phyloP scores from a whole-genome alignment of 2,888 invertebrate species.

The Acheta domesticus region DNA sequence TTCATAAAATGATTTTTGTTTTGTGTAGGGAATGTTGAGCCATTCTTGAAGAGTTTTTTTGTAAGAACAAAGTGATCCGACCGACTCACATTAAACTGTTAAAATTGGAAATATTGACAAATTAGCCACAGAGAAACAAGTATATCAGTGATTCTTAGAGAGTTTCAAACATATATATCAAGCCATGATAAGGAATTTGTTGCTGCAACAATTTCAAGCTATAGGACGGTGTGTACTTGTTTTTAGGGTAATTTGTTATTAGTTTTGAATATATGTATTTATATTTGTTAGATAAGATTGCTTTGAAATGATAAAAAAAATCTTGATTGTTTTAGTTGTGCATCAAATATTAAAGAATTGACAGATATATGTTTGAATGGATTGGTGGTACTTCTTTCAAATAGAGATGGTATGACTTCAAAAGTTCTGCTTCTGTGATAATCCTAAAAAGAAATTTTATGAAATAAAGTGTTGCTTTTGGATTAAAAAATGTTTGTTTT shows the following conservation, averaged over 20 bases:
- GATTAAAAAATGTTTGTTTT: conserved; percentile 23
- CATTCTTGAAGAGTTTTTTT: conserved; percentile 96
- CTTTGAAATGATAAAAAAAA: conserved; percentile 39
- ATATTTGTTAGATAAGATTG: conserved; percentile 39
- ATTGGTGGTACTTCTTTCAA: conserved; percentile 84
- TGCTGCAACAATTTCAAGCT: conserved; percentile 92
- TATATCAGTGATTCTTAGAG: conserved; percentile 85
- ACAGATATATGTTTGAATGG: conserved; percentile 94
- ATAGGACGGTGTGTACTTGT: conserved; percentile 59
- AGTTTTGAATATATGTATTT: neutral
- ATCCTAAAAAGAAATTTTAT: neutral
- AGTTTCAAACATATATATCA: conserved; percentile 95
- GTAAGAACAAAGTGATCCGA: conserved; percentile 90
- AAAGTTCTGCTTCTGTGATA: neutral
- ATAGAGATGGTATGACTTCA: conserved; percentile 77
- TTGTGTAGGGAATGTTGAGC: conserved; percentile 85
- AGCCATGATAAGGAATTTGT: conserved; percentile 90
- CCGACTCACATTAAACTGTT: conserved; percentile 93
- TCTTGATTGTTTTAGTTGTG: conserved; percentile 56
- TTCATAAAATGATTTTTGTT: conserved; percentile 30
- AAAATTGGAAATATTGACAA: conserved; percentile 94
- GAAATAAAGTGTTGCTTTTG: neutral
- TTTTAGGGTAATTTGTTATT: neutral
- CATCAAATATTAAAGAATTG: conserved; percentile 82
- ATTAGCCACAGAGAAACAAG: conserved; percentile 91